Evolutionary conservation across 2,113 vertebrate genomes (phyloP).

Genomic region (Australoheros scitulus): DNA sequence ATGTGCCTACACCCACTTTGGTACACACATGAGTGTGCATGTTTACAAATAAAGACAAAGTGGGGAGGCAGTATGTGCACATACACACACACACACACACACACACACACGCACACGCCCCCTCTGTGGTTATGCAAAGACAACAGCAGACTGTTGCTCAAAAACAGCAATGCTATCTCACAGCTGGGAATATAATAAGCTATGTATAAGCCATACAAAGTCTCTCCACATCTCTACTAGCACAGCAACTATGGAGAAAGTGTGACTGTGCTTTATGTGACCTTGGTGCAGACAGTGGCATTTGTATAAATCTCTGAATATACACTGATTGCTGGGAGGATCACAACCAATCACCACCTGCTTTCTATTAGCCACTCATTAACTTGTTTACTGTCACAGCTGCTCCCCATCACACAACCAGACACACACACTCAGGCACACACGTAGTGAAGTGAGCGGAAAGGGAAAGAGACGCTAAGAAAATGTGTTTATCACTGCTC

Average conservation of each 20-base stretch:
- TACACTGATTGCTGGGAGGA: constrained; percentile 73
- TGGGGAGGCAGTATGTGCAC: constrained; percentile 33
- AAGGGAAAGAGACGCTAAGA: constrained; percentile 21
- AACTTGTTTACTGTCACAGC: constrained; percentile 94
- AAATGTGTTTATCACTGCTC: constrained; percentile 59
- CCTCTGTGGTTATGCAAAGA: constrained; percentile 51
- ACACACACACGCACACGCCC: background rate
- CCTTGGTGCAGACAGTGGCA: constrained; percentile 51
- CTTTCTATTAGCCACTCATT: constrained; percentile 89
- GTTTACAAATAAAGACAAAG: constrained; percentile 71
- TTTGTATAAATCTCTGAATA: constrained; percentile 36
- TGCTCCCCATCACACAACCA: constrained; percentile 84
- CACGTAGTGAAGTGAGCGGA: background rate
- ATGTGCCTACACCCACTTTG: constrained; percentile 56
- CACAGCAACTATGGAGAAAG: constrained; percentile 1
- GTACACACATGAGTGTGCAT: constrained; percentile 39
- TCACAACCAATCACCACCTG: constrained; percentile 84
- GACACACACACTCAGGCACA: constrained; percentile 57
- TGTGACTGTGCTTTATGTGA: background rate
- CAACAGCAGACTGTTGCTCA: constrained; percentile 35
- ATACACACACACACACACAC: constrained; percentile 20
- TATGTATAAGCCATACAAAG: background rate
- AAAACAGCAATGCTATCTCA: constrained; percentile 14
- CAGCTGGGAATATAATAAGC: constrained; percentile 12
- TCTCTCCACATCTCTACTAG: background rate